Percentiles rank a stretch among this genome's conserved stretches.
Conservation (phyloP, 30 jellyfish, hydroid and myxozoan species). For the Aurelia coerulea region DNA sequence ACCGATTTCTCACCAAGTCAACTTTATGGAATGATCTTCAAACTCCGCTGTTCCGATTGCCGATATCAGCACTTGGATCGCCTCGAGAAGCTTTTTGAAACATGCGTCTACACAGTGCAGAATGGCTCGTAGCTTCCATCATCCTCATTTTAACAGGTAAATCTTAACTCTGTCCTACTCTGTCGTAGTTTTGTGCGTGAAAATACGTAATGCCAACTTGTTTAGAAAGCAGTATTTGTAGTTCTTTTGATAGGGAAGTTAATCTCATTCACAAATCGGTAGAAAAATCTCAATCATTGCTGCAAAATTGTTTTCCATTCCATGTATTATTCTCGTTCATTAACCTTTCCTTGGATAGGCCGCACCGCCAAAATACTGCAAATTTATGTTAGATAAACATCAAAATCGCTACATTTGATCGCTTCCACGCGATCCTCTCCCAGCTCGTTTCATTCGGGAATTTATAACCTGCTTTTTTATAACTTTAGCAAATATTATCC, state of each 20-base stretch:
- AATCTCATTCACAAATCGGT: no score
- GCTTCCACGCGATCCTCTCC: no score
- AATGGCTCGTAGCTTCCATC: conserved; percentile 24
- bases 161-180: not conserved
- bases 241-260: no score
- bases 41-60: not conserved
- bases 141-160: conserved; percentile 55
- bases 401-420: conserved; percentile 43
- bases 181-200: not conserved
- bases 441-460: no score
- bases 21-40: conserved; percentile 17
- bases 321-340: conserved; percentile 33
- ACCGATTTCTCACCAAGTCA: not conserved
- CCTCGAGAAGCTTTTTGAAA: conserved; percentile 1
- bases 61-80: not conserved
- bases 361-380: conserved; percentile 63
- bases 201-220: no score
- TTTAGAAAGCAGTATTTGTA: no score
- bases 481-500: conserved; percentile 12
- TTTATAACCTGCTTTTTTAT: not conserved
- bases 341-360: conserved; percentile 58
- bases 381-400: conserved; percentile 57
- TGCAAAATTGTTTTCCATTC: conserved; percentile 24
- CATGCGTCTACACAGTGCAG: conserved; percentile 41
- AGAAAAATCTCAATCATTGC: conserved; percentile 14